Evolutionary conservation across 2,113 vertebrate species (phyloP).

Genomic region (Rhinichthys klamathensis): DNA sequence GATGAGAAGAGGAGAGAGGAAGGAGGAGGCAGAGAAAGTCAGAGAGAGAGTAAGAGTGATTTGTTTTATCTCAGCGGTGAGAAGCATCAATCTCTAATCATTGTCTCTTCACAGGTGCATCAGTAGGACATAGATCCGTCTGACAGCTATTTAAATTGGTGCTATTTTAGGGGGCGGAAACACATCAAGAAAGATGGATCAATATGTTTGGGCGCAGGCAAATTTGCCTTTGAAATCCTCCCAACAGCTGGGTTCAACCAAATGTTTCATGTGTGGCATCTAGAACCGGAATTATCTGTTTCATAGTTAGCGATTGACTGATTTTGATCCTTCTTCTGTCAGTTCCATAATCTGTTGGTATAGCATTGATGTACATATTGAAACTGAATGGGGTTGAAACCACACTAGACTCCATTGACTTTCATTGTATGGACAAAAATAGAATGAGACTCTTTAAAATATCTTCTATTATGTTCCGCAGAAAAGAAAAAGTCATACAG

Average conservation of each 20-base stretch:
- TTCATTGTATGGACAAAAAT: background rate
- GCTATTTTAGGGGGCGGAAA: conserved; percentile 27
- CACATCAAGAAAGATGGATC: conserved; percentile 24
- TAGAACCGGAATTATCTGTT: background rate
- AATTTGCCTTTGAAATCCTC: background rate
- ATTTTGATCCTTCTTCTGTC: background rate
- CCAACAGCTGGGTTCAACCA: background rate
- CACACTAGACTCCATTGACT: background rate
- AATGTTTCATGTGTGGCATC: conserved; percentile 11
- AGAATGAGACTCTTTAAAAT: background rate
- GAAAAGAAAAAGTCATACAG: background rate
- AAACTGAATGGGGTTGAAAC: background rate
- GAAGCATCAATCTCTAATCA: conserved; percentile 44
- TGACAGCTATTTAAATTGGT: conserved; percentile 47
- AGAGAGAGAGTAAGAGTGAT: background rate
- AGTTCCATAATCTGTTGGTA: background rate
- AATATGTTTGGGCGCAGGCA: background rate
- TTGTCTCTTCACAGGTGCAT: conserved; percentile 43
- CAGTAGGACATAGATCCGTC: conserved; percentile 30
- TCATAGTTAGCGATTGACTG: background rate
- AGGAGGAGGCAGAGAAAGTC: conserved; percentile 35
- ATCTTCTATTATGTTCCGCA: background rate
- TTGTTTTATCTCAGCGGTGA: background rate
- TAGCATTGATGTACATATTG: background rate
- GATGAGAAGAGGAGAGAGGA: conserved; percentile 10